phyloP scores from a whole-genome alignment of 2,113 vertebrate species.

The Panthera uncia region DNA sequence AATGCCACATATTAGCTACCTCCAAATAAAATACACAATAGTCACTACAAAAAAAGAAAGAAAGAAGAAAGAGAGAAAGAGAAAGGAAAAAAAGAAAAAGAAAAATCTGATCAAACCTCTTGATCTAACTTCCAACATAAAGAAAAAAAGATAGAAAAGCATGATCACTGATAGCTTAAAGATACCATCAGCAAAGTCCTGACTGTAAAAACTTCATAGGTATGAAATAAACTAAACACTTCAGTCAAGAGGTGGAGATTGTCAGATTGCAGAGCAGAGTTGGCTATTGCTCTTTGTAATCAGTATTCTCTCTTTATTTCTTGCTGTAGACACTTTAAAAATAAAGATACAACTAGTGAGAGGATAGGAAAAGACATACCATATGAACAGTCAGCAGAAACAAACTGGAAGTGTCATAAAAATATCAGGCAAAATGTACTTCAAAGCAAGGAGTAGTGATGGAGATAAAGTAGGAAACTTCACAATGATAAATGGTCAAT shows the following conservation, averaged over 20 bases:
- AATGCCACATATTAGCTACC: neutral
- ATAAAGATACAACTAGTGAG: conserved; percentile 3
- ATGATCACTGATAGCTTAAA: neutral
- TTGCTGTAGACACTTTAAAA: neutral
- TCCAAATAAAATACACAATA: neutral
- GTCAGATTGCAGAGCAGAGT: neutral
- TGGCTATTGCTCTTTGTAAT: neutral
- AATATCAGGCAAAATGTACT: neutral
- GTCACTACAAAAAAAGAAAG: neutral
- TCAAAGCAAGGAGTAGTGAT: neutral
- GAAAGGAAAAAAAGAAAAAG: neutral
- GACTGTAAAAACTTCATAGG: neutral
- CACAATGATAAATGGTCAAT: neutral
- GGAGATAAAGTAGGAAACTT: neutral
- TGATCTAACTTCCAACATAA: neutral
- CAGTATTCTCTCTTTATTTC: neutral
- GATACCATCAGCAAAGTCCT: neutral
- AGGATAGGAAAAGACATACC: neutral
- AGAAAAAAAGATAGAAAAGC: neutral
- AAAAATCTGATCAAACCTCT: neutral
- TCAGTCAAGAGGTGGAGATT: neutral
- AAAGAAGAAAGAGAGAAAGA: neutral
- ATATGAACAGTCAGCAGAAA: neutral
- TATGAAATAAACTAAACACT: neutral
- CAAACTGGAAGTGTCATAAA: neutral